Percentiles rank a stretch among this genome's conserved stretches.
phyloP scores from a whole-genome alignment of 2,797 vertebrate species.

The Melanotaenia maccullochi region DNA sequence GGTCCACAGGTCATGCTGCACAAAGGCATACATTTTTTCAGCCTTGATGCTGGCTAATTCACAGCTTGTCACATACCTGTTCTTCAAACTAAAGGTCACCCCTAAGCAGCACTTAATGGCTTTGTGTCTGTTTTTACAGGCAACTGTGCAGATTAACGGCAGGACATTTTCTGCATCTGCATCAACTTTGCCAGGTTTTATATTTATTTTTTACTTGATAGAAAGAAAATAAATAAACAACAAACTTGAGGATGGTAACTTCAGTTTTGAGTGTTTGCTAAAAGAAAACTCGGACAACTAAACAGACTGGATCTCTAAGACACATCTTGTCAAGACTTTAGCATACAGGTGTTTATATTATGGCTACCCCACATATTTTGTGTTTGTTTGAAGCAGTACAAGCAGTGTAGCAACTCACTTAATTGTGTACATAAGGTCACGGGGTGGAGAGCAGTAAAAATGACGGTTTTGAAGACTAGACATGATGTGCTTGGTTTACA shows the following conservation, averaged over 20 bases:
- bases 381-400: no score
- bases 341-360: neutral
- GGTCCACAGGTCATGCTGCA: conserved; percentile 63
- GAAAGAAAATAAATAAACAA: neutral
- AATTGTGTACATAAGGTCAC: no score
- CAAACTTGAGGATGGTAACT: neutral
- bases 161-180: conserved; percentile 16
- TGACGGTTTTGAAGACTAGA: no score
- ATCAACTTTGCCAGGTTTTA: conserved; percentile 21
- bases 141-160: conserved; percentile 23
- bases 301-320: neutral
- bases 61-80: conserved; percentile 46
- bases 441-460: no score
- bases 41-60: conserved; percentile 62
- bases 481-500: no score
- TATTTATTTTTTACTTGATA: neutral
- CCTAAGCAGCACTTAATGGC: conserved; percentile 54
- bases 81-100: conserved; percentile 69
- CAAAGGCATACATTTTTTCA: conserved; percentile 49
- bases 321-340: no score
- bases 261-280: neutral
- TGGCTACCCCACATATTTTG: neutral
- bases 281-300: neutral
- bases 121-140: conserved; percentile 60
- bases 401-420: no score